These are phyloP conservation scores for Cercopithecus diana DNA, from an alignment of 2,797 vertebrate genomes.

Conservation along the genomic window DNA sequence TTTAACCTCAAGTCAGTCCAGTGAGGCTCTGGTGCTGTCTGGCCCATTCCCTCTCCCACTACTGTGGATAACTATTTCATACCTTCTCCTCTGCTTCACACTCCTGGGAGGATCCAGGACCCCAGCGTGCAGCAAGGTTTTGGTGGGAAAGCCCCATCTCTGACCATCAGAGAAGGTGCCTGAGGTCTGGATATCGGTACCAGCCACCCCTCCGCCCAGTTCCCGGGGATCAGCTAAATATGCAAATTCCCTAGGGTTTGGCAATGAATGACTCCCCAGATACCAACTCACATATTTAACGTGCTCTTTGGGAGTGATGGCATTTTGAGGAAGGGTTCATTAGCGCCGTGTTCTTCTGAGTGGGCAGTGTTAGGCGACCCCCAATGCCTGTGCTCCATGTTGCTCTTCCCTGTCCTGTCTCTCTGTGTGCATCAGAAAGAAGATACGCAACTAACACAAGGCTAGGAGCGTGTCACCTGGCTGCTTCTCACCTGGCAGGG, in stretches of 20 bases:
- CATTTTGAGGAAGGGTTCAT: neutral
- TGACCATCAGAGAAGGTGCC: neutral
- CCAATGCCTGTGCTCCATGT: fast-evolving
- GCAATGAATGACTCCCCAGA: no score
- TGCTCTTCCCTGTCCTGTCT: neutral
- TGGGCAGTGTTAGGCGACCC: neutral
- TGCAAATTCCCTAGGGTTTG: neutral
- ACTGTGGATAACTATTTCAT: neutral
- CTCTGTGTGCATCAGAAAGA: neutral
- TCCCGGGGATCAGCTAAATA: fast-evolving
- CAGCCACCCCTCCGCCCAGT: neutral
- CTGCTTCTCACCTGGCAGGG: neutral
- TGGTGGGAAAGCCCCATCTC: neutral
- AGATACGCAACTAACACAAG: neutral
- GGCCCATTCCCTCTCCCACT: neutral
- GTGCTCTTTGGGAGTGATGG: neutral
- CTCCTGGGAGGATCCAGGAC: neutral
- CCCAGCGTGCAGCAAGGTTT: fast-evolving
- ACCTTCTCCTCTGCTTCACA: neutral
- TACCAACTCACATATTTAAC: neutral
- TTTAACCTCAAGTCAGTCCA: neutral
- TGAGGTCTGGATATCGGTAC: neutral
- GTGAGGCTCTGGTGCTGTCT: neutral
- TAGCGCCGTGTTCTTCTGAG: neutral
- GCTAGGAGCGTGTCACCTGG: neutral